These are phyloP conservation scores for Diorhabda sublineata DNA, from an alignment of 1,140 invertebrate species.

Conservation along the genomic window DNA sequence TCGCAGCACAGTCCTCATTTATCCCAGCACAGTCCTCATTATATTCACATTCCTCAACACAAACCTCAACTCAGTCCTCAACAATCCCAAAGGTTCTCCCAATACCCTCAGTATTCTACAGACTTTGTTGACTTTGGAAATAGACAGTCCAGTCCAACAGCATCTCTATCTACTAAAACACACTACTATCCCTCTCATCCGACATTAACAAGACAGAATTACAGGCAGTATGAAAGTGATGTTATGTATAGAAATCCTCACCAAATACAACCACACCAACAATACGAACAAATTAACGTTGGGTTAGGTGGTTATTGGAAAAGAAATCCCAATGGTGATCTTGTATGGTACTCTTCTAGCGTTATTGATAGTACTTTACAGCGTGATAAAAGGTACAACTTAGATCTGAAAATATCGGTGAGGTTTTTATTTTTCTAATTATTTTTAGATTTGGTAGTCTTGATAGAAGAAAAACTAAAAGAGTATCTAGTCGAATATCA, in stretches of 20 bases:
- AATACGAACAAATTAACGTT: slow-evolving; percentile 42
- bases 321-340: slow-evolving; percentile 41
- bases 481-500: slow-evolving; percentile 42
- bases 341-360: slow-evolving; percentile 39
- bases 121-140: slow-evolving; percentile 17
- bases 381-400: slow-evolving; percentile 41
- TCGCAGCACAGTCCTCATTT: slow-evolving; percentile 26
- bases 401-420: neutral
- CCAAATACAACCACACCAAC: slow-evolving; percentile 45
- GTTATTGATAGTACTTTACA: slow-evolving; percentile 37
- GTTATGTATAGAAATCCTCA: slow-evolving; percentile 33
- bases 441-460: slow-evolving; percentile 57
- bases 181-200: slow-evolving; percentile 28
- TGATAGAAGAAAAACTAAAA: slow-evolving; percentile 55
- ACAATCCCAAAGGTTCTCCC: slow-evolving; percentile 20
- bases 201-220: slow-evolving; percentile 25
- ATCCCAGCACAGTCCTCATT: slow-evolving; percentile 8
- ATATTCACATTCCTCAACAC: slow-evolving; percentile 10
- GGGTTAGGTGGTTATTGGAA: slow-evolving; percentile 45
- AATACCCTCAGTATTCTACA: slow-evolving; percentile 14
- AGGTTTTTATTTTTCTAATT: neutral
- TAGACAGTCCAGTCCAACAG: slow-evolving; percentile 36
- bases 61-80: slow-evolving; percentile 23
- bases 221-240: slow-evolving; percentile 29
- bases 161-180: slow-evolving; percentile 20